Conservation (phyloP, 2,797 vertebrate species). For the Muscicapa striata region DNA sequence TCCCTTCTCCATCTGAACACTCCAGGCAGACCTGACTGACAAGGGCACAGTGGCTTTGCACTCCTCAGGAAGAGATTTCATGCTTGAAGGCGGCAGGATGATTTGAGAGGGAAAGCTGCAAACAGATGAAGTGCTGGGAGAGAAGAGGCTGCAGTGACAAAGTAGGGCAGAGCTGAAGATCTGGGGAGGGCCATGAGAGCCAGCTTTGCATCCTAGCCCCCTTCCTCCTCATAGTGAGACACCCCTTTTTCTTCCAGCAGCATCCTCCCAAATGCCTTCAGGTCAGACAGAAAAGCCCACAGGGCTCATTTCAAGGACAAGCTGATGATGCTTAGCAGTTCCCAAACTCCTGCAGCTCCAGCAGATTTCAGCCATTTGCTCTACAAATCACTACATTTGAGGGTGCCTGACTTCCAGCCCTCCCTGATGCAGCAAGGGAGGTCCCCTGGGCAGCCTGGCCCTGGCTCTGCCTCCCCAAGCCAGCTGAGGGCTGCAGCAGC, state of each 20-base stretch:
- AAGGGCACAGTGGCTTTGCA: not conserved
- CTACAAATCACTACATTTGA: not conserved
- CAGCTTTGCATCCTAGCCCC: not conserved
- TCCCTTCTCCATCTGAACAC: not conserved
- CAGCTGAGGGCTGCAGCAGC: not conserved
- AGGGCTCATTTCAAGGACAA: not conserved
- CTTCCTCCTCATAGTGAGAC: not conserved
- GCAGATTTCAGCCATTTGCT: slow-evolving; percentile 7
- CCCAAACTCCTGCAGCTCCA: not conserved
- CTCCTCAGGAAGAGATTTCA: not conserved
- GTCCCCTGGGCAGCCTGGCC: not conserved
- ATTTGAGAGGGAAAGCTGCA: not conserved
- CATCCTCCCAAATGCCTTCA: not conserved
- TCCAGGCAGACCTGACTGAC: not conserved
- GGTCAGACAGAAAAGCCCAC: not conserved
- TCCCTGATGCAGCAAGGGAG: not conserved
- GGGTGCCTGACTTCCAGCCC: not conserved
- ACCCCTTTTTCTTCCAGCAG: not conserved
- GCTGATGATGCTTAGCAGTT: not conserved
- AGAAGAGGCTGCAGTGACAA: not conserved
- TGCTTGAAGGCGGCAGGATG: not conserved
- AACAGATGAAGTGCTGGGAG: not conserved
- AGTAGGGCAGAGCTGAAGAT: not conserved
- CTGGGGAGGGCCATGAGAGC: not conserved
- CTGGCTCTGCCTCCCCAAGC: not conserved